Base-by-base conservation (phyloP, 1,140 invertebrate species). In the Andrena cerasifolii region DNA sequence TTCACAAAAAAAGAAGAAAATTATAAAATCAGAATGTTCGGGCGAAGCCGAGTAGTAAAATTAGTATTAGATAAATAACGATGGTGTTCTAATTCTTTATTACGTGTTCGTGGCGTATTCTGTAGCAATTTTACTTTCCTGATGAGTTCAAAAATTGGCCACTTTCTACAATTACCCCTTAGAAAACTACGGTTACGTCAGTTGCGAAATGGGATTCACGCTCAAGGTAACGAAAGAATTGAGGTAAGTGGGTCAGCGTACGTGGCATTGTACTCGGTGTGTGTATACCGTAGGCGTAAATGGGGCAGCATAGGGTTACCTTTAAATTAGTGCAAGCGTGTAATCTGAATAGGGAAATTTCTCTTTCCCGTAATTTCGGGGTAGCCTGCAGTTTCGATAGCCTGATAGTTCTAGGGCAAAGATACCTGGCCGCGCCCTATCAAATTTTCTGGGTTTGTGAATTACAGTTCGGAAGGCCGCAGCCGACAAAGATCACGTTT, bases 181-280 rank as follows among this genome's bases (percentile, higher is more conserved):
- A 18, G 7, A 66, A 56, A 66, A 36, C n/a, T 43, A 67, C 59
- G 56, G 51, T 53, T 47, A n/a, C 40, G 31, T 79, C 49, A 26
- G 26, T 58, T 65, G 26, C 49, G 28, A 63, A 79, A 63, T 63
- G 31, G 26, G 59, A 82, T 83, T 79, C 65, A 47, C 66, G 78
- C 71, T 65, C 56, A 74, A 83, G 80, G 76, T 83, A 78, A 72
- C 71, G 76, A 58, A 73, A 77, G 66, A 75, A 83, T 83, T 61
- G 77, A 58, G 81, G 82, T 63, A 84, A 84, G 68, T 82, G 54
- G 82, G 81, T 83, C 82, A 79, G 53, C 8, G 49, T 51, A 68
- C 58, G 65, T 66, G 70, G 28, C 70, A 79, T 79, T 79, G 82
- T 66, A 26, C 65, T 79, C 76, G 43, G 65, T 63, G 74, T 12